A percentile compares a stretch with the other conserved stretches of the same genome.
Conservation (phyloP, 2,113 vertebrate genomes). For the Pipra filicauda region DNA sequence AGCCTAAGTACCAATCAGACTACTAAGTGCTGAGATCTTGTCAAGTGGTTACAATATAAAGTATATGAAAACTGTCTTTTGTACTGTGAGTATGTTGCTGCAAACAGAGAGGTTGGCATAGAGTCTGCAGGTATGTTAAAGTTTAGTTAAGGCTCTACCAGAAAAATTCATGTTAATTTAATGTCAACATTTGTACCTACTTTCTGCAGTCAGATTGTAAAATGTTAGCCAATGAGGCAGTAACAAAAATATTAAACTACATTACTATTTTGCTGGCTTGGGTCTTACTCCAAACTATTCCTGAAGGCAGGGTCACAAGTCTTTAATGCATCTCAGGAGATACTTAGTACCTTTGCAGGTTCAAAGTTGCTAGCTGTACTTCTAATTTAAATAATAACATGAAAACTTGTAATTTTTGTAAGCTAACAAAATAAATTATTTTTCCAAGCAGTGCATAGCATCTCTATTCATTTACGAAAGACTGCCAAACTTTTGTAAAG, state of each 20-base stretch:
- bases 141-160: not conserved
- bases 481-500: not conserved
- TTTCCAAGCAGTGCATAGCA: not conserved
- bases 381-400: not conserved
- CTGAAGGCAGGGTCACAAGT: not conserved
- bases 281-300: not conserved
- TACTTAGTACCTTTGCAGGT: not conserved
- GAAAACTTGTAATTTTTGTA: not conserved
- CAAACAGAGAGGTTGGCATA: not conserved
- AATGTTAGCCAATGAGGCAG: not conserved
- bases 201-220: not conserved
- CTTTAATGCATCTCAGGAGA: not conserved
- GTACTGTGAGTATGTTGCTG: not conserved
- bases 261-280: not conserved
- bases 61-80: not conserved
- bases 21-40: not conserved
- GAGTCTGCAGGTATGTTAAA: not conserved
- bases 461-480: not conserved
- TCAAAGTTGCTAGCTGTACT: constrained; percentile 13
- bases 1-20: not conserved
- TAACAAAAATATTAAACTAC: not conserved
- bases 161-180: not conserved
- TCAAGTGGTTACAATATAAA: not conserved
- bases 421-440: constrained; percentile 39
- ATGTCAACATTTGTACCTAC: not conserved